Base-by-base conservation (phyloP, 2,888 invertebrate genomes). In the Vandiemenella viatica region DNA sequence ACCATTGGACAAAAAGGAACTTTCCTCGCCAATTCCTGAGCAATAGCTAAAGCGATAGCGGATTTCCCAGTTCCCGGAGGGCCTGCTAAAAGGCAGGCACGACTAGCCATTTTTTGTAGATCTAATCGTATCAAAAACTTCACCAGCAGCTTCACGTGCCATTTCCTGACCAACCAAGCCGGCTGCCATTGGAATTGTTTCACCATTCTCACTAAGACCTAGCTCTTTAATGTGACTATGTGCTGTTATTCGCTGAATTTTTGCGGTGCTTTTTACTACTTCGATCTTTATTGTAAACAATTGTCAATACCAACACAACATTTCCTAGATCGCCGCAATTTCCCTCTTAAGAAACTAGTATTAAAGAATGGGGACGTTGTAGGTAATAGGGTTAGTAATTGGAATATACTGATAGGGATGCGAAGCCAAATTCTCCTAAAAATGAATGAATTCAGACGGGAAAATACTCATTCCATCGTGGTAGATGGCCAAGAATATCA, bases 251-350 rank as follows among this genome's bases (percentile, higher is more conserved):
- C 96, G 76, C 65, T 96, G 95, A 0, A 90, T 90, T 70, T 93
- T 92, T 1, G 90, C 91, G 2, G 93, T 93, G 65, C 92, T 93
- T 72, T 93, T 93, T 1, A 97, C 95, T 75, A 97, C 96, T 72
- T 97, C 96, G 58, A 97, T 95, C 74, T 96, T 97, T 96, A 97
- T 97, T n/a, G n/a, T n/a, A n/a, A n/a, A n/a, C n/a, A 15, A 5
- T 8, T 43, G 20, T 19, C 19, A 43, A 32, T n/a, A n/a, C n/a
- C n/a, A n/a, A n/a, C n/a, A n/a, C n/a, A n/a, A n/a, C n/a, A n/a
- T n/a, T n/a, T n/a, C n/a, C n/a, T n/a, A n/a, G n/a, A n/a, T n/a
- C n/a, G n/a, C n/a, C n/a, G n/a, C n/a, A n/a, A n/a, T n/a, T n/a
- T n/a, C n/a, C n/a, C n/a, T n/a, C n/a, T n/a, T n/a, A n/a, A n/a